Percentiles rank a stretch among this genome's conserved stretches.
phyloP scores from a whole-genome alignment of 2,888 invertebrate species.

The Physocephala rufipes region DNA sequence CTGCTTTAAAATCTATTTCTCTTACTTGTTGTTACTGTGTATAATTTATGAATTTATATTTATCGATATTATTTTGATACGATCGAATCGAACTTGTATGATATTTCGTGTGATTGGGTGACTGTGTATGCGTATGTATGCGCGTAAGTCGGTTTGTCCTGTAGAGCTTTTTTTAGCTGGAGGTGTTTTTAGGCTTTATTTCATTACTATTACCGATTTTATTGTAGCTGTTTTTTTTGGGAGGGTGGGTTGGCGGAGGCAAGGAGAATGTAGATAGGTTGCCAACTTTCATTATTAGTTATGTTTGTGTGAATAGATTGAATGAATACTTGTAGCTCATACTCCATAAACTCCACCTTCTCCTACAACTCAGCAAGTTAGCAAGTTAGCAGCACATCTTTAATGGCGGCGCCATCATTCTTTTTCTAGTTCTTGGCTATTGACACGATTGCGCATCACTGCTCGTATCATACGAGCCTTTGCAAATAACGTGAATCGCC shows the following conservation, averaged over 20 bases:
- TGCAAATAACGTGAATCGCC: no score
- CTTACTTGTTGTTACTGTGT: neutral
- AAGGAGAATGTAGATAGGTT: no score
- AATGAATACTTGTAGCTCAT: constrained; percentile 53
- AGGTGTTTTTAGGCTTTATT: neutral
- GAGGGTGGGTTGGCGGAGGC: no score
- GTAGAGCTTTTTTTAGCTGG: no score
- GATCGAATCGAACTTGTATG: neutral
- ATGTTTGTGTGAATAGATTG: constrained; percentile 47
- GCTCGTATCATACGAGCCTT: no score
- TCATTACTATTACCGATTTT: neutral
- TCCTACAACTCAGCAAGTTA: neutral
- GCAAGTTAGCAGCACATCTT: neutral
- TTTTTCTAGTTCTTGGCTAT: neutral
- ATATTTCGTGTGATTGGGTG: neutral
- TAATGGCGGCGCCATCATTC: constrained; percentile 1
- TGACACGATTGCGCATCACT: neutral
- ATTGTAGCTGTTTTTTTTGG: neutral
- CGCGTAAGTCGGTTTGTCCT: no score
- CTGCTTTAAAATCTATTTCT: neutral
- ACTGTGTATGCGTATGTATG: no score
- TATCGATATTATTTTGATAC: no score
- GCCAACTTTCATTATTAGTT: constrained; percentile 2
- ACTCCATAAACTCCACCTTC: constrained; percentile 23
- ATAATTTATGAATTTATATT: no score